Evolutionary conservation across 2,888 invertebrate species (phyloP).

Genomic region (Sycophila texana): DNA sequence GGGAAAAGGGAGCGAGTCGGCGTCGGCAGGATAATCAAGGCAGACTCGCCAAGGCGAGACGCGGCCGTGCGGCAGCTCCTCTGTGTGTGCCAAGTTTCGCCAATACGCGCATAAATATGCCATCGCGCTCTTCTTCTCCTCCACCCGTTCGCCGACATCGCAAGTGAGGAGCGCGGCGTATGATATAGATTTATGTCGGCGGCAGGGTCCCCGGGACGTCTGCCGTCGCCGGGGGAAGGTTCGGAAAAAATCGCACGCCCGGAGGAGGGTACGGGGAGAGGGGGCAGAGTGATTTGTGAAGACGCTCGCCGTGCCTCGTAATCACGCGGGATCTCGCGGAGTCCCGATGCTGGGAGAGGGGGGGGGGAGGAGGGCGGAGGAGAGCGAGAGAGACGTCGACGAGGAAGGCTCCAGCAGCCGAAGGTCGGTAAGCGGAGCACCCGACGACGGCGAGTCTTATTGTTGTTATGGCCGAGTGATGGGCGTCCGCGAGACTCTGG

Average conservation of each 20-base stretch:
- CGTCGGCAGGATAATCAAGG: slow-evolving; percentile 6
- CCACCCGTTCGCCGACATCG: slow-evolving; percentile 22
- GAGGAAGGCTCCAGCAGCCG: slow-evolving; percentile 54
- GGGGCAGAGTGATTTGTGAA: slow-evolving; percentile 74
- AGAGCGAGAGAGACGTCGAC: slow-evolving; percentile 60
- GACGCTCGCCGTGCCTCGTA: slow-evolving; percentile 72
- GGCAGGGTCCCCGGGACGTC: slow-evolving; percentile 56
- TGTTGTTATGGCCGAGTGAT: slow-evolving; percentile 75
- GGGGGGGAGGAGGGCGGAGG: neutral
- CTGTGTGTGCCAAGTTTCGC: slow-evolving; percentile 49
- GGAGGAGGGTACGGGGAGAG: slow-evolving; percentile 41
- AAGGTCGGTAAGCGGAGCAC: slow-evolving; percentile 58
- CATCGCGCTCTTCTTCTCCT: slow-evolving; percentile 34
- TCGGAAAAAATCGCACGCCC: slow-evolving; percentile 18
- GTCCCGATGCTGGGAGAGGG: slow-evolving; percentile 18
- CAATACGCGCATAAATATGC: slow-evolving; percentile 57
- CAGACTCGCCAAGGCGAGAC: neutral
- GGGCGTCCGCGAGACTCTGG: slow-evolving; percentile 71
- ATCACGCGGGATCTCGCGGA: slow-evolving; percentile 74
- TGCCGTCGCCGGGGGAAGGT: slow-evolving; percentile 55
- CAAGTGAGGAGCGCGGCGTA: slow-evolving; percentile 58
- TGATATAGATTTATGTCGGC: slow-evolving; percentile 69
- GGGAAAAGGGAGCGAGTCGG: neutral
- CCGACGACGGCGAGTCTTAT: slow-evolving; percentile 65
- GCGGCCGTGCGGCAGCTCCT: slow-evolving; percentile 19